phyloP scores from a whole-genome alignment of 2,888 invertebrate species.

The Drosophila aldrichi region DNA sequence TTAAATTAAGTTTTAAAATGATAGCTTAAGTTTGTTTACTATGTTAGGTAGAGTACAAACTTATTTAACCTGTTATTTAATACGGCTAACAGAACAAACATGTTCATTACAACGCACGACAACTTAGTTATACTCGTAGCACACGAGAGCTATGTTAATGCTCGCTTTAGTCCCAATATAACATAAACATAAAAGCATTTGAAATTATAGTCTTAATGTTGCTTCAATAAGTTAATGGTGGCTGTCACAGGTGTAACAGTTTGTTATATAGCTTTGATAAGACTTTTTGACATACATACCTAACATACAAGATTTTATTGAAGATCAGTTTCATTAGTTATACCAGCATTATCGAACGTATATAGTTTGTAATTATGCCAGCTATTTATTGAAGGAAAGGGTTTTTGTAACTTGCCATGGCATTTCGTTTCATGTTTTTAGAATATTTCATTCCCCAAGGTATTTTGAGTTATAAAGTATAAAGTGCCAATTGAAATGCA shows the following conservation, averaged over 20 bases:
- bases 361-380: not conserved
- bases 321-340: not conserved
- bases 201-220: not conserved
- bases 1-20: slow-evolving; percentile 1
- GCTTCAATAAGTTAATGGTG: not conserved
- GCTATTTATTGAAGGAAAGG: not conserved
- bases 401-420: not conserved
- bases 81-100: not conserved
- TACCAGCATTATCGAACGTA: too few species aligned
- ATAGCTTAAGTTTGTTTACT: slow-evolving; percentile 1
- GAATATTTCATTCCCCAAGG: not conserved
- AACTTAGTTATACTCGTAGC: not conserved
- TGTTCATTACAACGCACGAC: slow-evolving; percentile 1
- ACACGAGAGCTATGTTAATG: not conserved
- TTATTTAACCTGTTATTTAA: not conserved
- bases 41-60: not conserved
- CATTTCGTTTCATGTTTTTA: not conserved
- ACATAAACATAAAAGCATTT: not conserved
- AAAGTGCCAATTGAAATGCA: slow-evolving; percentile 39
- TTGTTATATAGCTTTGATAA: not conserved
- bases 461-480: not conserved
- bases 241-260: not conserved
- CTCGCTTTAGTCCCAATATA: not conserved
- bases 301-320: not conserved
- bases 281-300: not conserved